A percentile compares a stretch with the other conserved stretches of the same genome.
phyloP scores from a whole-genome alignment of 1,140 invertebrate genomes.

The Aphidius ervi region DNA sequence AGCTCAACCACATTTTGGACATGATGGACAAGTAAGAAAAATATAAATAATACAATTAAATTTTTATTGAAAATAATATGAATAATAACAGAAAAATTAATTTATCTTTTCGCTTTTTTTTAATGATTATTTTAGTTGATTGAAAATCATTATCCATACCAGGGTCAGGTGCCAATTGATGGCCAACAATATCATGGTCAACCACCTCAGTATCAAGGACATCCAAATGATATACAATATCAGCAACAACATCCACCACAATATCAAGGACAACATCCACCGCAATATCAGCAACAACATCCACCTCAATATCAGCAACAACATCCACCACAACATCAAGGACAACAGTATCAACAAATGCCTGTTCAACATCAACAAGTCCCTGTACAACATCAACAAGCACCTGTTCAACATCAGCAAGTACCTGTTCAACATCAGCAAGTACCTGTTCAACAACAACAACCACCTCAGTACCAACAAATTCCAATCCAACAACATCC shows the following conservation, averaged over 20 bases:
- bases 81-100: neutral
- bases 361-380: slow-evolving; percentile 20
- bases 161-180: slow-evolving; percentile 11
- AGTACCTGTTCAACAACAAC: slow-evolving; percentile 43
- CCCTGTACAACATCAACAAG: slow-evolving; percentile 27
- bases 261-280: slow-evolving; percentile 29
- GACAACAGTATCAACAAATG: slow-evolving; percentile 29
- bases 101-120: neutral
- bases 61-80: neutral
- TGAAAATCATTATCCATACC: slow-evolving; percentile 8
- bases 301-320: slow-evolving; percentile 25
- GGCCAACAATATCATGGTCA: slow-evolving; percentile 24
- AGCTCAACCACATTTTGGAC: slow-evolving; percentile 28
- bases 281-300: slow-evolving; percentile 29
- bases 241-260: slow-evolving; percentile 31
- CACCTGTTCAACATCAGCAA: slow-evolving; percentile 13
- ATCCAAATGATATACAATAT: slow-evolving; percentile 22
- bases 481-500: slow-evolving; percentile 18
- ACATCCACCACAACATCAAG: slow-evolving; percentile 32
- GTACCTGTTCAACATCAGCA: slow-evolving; percentile 29
- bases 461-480: slow-evolving; percentile 27
- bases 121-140: slow-evolving; percentile 1
- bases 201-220: slow-evolving; percentile 32
- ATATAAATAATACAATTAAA: neutral
- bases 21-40: slow-evolving; percentile 30